Evolutionary conservation across 2,888 invertebrate species (phyloP).

Genomic region (Leucophenga montana): DNA sequence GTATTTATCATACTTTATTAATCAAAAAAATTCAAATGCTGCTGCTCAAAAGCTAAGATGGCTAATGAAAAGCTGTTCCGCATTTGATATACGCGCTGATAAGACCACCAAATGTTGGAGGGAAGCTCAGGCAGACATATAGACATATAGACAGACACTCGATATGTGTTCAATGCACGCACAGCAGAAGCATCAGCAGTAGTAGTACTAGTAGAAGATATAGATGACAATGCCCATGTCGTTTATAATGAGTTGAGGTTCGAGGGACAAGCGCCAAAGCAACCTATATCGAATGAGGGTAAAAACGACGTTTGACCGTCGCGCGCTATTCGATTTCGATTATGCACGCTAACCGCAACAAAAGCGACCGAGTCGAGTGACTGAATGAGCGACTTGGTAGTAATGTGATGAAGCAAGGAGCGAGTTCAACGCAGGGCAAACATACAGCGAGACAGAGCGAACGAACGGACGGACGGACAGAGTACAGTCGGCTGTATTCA

Average conservation of each 20-base stretch:
- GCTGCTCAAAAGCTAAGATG: slow-evolving; percentile 5
- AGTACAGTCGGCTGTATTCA: no score
- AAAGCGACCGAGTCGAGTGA: background rate
- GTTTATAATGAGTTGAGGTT: background rate
- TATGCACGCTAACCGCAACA: slow-evolving; percentile 54
- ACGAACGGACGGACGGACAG: no score
- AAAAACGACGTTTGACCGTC: background rate
- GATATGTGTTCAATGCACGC: slow-evolving; percentile 45
- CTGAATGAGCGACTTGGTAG: background rate
- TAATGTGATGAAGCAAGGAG: no score
- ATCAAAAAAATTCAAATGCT: slow-evolving; percentile 44
- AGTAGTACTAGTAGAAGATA: background rate
- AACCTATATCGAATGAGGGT: slow-evolving; percentile 41
- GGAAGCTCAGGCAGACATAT: slow-evolving; percentile 5
- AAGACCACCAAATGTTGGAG: slow-evolving; percentile 40
- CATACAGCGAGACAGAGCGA: background rate
- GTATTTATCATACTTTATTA: slow-evolving; percentile 63
- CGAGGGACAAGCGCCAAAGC: slow-evolving; percentile 40
- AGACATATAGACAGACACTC: slow-evolving; percentile 13
- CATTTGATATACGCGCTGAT: slow-evolving; percentile 57
- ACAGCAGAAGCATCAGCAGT: slow-evolving; percentile 28
- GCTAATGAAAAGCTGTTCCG: slow-evolving; percentile 54
- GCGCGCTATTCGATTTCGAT: slow-evolving; percentile 44
- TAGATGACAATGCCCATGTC: slow-evolving; percentile 2
- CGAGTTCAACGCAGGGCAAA: background rate